These are phyloP conservation scores for Ericerus pela DNA, from an alignment of 1,140 invertebrate species.

Conservation along the genomic window DNA sequence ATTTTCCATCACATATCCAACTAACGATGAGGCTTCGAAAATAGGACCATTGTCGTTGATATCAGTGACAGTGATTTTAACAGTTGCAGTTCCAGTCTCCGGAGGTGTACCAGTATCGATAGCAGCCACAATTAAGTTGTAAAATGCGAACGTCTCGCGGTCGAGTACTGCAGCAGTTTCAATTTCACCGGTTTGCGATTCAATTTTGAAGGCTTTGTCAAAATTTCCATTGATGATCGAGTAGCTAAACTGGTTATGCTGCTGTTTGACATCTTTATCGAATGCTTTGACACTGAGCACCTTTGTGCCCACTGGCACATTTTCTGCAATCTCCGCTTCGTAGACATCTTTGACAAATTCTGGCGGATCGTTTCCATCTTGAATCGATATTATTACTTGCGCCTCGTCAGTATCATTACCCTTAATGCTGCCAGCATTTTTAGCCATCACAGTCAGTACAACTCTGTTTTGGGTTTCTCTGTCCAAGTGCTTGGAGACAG, in stretches of 20 bases:
- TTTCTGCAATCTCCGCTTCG: slow-evolving; percentile 61
- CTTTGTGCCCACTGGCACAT: slow-evolving; percentile 48
- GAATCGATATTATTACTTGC: slow-evolving; percentile 79
- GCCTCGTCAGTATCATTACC: slow-evolving; percentile 92
- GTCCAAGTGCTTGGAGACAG: slow-evolving; percentile 66
- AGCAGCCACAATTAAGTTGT: slow-evolving; percentile 71
- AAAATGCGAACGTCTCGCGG: slow-evolving; percentile 58
- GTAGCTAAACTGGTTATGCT: slow-evolving; percentile 85
- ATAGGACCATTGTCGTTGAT: slow-evolving; percentile 86
- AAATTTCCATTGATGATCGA: slow-evolving; percentile 73
- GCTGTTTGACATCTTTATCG: slow-evolving; percentile 78
- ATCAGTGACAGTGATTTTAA: slow-evolving; percentile 62
- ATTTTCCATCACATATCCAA: slow-evolving; percentile 73
- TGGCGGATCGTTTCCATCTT: slow-evolving; percentile 91
- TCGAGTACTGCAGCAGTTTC: slow-evolving; percentile 62
- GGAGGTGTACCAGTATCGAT: slow-evolving; percentile 76
- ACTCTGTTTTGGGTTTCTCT: slow-evolving; percentile 81
- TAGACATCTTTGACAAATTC: slow-evolving; percentile 68
- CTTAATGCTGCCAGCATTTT: slow-evolving; percentile 79
- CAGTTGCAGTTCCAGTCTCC: slow-evolving; percentile 70
- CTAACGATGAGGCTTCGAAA: slow-evolving; percentile 52
- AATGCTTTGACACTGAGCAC: slow-evolving; percentile 67
- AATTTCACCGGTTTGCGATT: slow-evolving; percentile 67
- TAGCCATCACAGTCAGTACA: slow-evolving; percentile 80
- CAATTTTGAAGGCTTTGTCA: slow-evolving; percentile 73